Percentiles rank a stretch among this genome's conserved stretches.
Evolutionary conservation across 2,797 vertebrate species (phyloP).

Genomic region (Pantherophis vulpinus): DNA sequence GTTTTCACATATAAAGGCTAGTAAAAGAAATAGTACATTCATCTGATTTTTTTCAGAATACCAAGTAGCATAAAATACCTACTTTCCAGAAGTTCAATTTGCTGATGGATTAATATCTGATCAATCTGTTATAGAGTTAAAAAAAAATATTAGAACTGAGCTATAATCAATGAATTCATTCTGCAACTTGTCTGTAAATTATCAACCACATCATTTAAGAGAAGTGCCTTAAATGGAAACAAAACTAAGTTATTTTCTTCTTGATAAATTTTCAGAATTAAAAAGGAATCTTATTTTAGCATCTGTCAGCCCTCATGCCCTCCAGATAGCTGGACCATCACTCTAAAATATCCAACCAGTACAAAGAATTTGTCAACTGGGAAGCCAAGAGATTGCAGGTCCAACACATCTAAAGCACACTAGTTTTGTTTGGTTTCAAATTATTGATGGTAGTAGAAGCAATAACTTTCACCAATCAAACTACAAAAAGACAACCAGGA

Average conservation of each 20-base stretch:
- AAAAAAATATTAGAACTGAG: conserved; percentile 12
- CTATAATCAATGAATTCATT: background rate
- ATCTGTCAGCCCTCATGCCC: background rate
- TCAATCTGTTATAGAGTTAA: conserved; percentile 78
- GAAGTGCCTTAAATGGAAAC: background rate
- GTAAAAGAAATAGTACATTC: background rate
- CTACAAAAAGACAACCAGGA: background rate
- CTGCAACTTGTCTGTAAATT: background rate
- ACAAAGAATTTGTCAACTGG: background rate
- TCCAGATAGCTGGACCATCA: background rate
- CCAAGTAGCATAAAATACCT: conserved; percentile 28
- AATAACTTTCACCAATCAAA: background rate
- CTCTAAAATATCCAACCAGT: background rate
- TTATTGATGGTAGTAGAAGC: background rate
- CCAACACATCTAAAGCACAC: background rate
- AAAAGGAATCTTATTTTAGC: background rate
- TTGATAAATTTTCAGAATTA: background rate
- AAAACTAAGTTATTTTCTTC: background rate
- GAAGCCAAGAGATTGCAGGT: background rate
- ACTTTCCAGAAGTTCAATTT: conserved; percentile 91
- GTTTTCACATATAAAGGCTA: background rate
- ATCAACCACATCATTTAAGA: background rate
- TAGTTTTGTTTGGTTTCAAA: background rate
- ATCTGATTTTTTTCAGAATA: conserved; percentile 61
- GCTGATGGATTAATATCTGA: conserved; percentile 89